Percentiles rank a stretch among this genome's conserved stretches.
Conservation (phyloP, 1,140 invertebrate species). For the Drosophila melanica region DNA sequence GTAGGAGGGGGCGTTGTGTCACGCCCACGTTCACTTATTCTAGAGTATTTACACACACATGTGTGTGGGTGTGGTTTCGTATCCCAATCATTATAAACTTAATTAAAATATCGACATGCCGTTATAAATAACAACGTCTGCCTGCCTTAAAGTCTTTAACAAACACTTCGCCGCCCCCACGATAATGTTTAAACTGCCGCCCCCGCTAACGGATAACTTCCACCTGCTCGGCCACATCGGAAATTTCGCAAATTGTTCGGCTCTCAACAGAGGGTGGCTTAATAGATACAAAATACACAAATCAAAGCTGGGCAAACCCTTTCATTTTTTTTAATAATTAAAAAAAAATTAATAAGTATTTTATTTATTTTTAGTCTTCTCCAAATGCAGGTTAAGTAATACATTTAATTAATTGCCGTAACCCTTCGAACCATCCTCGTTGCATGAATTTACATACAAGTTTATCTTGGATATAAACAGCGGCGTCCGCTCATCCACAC, state of each 20-base stretch:
- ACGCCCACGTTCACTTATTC: constrained; percentile 22
- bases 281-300: neutral
- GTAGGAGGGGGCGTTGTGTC: constrained; percentile 1
- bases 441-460: constrained; percentile 16
- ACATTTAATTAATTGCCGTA: too few relatives aligned
- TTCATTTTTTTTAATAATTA: too few relatives aligned
- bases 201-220: constrained; percentile 11
- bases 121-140: constrained; percentile 44
- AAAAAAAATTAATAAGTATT: too few relatives aligned
- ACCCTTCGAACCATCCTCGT: constrained; percentile 25
- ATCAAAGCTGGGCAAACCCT: neutral
- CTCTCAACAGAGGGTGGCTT: neutral
- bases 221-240: constrained; percentile 3
- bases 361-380: too few relatives aligned
- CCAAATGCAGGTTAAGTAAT: too few relatives aligned
- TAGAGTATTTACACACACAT: neutral
- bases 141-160: constrained; percentile 35
- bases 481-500: constrained; percentile 18
- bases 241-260: constrained; percentile 12
- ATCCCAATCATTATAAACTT: constrained; percentile 71
- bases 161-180: constrained; percentile 23
- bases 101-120: constrained; percentile 74
- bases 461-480: constrained; percentile 33
- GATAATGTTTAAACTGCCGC: constrained; percentile 47
- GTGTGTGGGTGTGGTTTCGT: too few relatives aligned